phyloP scores from a whole-genome alignment of 2,888 invertebrate species.

The Sesia bembeciformis region DNA sequence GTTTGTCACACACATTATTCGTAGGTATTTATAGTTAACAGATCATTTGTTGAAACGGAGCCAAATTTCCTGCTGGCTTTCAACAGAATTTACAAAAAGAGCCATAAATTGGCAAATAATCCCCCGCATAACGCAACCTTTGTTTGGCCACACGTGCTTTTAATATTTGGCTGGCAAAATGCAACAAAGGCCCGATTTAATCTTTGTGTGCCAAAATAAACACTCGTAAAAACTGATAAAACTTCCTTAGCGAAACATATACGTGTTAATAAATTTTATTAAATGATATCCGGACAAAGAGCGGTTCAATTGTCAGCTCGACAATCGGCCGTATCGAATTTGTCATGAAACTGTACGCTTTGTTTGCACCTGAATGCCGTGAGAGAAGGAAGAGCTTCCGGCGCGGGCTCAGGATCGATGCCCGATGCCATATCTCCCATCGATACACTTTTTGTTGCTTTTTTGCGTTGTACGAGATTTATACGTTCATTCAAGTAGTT shows the following conservation, averaged over 20 bases:
- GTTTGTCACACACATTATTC: slow-evolving; percentile 46
- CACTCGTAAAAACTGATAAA: slow-evolving; percentile 50
- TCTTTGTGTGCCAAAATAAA: slow-evolving; percentile 66
- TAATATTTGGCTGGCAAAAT: slow-evolving; percentile 52
- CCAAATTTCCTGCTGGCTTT: slow-evolving; percentile 72
- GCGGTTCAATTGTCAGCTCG: slow-evolving; percentile 42
- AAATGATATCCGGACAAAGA: slow-evolving; percentile 46
- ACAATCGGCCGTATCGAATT: slow-evolving; percentile 64
- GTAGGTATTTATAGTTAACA: slow-evolving; percentile 61
- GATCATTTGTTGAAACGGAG: slow-evolving; percentile 73
- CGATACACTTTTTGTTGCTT: slow-evolving; percentile 29
- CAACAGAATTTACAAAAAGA: slow-evolving; percentile 70
- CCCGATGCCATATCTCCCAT: slow-evolving; percentile 59
- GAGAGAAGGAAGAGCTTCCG: slow-evolving; percentile 70
- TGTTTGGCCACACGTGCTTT: slow-evolving; percentile 75
- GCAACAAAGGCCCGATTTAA: slow-evolving; percentile 65
- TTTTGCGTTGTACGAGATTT: slow-evolving; percentile 32
- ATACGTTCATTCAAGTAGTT: slow-evolving; percentile 9
- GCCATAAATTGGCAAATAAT: slow-evolving; percentile 74
- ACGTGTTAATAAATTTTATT: slow-evolving; percentile 65
- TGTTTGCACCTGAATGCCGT: slow-evolving; percentile 51
- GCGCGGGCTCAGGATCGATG: slow-evolving; percentile 43
- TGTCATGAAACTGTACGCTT: slow-evolving; percentile 59
- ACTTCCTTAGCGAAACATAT: slow-evolving; percentile 27
- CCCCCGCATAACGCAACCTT: slow-evolving; percentile 74